Evolutionary conservation across 2,113 vertebrate species (phyloP).

Genomic region (Macrotus californicus): DNA sequence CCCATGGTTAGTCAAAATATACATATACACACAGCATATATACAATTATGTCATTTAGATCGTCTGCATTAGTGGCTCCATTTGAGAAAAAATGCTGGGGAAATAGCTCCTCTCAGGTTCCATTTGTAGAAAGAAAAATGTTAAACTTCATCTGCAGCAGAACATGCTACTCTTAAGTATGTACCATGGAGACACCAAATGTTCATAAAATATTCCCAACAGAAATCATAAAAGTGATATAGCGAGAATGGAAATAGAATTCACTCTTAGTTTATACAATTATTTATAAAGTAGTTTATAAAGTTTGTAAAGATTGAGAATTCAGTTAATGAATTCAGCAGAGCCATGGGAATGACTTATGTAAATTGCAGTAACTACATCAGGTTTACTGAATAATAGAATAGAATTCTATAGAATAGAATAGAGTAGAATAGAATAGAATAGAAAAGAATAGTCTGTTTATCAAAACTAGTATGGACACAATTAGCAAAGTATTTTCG

Average conservation of each 20-base stretch:
- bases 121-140: conserved; percentile 38
- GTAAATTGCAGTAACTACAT: background rate
- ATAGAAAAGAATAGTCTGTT: background rate
- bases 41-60: conserved; percentile 31
- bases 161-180: background rate
- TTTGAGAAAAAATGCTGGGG: conserved; percentile 5
- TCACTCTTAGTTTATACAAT: background rate
- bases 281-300: conserved; percentile 2
- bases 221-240: background rate
- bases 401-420: too few species aligned
- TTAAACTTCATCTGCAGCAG: background rate
- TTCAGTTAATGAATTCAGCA: background rate
- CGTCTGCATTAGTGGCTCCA: background rate
- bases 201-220: background rate
- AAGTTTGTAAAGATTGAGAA: background rate
- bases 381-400: too few species aligned
- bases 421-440: too few species aligned
- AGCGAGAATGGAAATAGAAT: background rate
- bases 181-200: background rate
- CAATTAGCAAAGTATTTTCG: background rate
- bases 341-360: background rate
- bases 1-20: conserved; percentile 45
- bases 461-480: background rate
- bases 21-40: background rate
- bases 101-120: conserved; percentile 16